Evolutionary conservation across 2,113 vertebrate genomes (phyloP), one percentile per base, ranked within the genome.

Genomic region (Caracal caracal): DNA sequence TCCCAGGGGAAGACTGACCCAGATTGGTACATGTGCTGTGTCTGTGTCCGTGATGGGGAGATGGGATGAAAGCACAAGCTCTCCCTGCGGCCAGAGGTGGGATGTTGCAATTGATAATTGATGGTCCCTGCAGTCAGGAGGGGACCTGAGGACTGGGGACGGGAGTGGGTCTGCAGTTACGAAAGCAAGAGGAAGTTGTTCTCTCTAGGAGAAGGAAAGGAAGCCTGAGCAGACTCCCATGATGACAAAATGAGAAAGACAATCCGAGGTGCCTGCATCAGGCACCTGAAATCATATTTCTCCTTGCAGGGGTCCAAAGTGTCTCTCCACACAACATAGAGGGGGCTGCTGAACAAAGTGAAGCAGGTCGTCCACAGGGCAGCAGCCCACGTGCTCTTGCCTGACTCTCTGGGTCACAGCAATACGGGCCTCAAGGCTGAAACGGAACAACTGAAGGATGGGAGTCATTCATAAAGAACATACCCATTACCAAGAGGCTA

Each of bases 261-360:
- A n/a, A 47, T 13, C 28, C 0, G 3, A 82, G 30, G 19, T 43
- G 10, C 43, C 51, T 15, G 10, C 12, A 2, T 0, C 2, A 28
- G 3, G 22, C 35, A 8, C 10, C 56, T 10, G 6, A 70, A 66
- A 19, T 22, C n/a, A 2, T 28, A 9, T 37, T 22, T 94, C 35
- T 68, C 26, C 40, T 43, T 70, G 26, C 26, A 7, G 43, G 4
- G 79, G 10, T 96, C 83, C 73, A 73, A 51, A 80, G 53, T 33
- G 11, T 33, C 35, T 26, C 5, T 30, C 40, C 20, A 81, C 49
- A 63, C 37, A 63, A 15, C 16, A 8, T 10, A 76, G 56, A 26
- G 47, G 76, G 71, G 30, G 13, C 3, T 19, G 30, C 22, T 37
- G 78, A 93, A 24, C 43, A 47, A 83, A 76, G 35, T 49, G 61